These are phyloP conservation scores for Pseudomugil tenellus DNA, from an alignment of 2,797 vertebrate genomes.

Conservation along the genomic window DNA sequence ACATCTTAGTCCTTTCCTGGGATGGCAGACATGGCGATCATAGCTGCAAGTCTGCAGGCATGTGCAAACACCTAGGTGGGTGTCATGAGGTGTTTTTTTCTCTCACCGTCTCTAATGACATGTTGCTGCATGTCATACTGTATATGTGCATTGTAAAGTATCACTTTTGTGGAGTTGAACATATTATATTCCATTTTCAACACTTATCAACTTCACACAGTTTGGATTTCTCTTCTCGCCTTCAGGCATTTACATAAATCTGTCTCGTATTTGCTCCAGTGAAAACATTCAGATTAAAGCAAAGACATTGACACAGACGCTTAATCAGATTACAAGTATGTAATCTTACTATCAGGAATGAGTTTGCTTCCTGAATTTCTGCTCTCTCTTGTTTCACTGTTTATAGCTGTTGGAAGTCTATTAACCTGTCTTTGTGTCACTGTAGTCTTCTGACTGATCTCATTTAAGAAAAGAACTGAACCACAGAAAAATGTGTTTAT, in stretches of 20 bases:
- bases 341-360: slow-evolving; percentile 34
- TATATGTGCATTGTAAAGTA: slow-evolving; percentile 19
- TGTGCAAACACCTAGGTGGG: slow-evolving; percentile 60
- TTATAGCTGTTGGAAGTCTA: slow-evolving; percentile 40
- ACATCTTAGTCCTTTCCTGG: slow-evolving; percentile 65
- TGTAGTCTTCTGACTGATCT: slow-evolving; percentile 39
- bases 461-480: slow-evolving; percentile 13
- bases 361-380: slow-evolving; percentile 35
- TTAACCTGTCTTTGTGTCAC: slow-evolving; percentile 28
- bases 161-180: slow-evolving; percentile 2
- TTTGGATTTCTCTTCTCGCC: slow-evolving; percentile 15
- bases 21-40: slow-evolving; percentile 70
- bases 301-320: not conserved
- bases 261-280: slow-evolving; percentile 10
- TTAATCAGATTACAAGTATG: slow-evolving; percentile 22
- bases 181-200: not conserved
- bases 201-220: slow-evolving; percentile 11
- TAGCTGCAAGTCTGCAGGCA: slow-evolving; percentile 51
- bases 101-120: slow-evolving; percentile 10
- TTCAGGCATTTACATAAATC: slow-evolving; percentile 11
- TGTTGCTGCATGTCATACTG: slow-evolving; percentile 40
- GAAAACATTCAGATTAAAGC: slow-evolving; percentile 11
- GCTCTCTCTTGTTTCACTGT: slow-evolving; percentile 42
- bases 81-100: slow-evolving; percentile 29
- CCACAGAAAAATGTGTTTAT: slow-evolving; percentile 5